Evolutionary conservation across 1,140 invertebrate species (phyloP).

Genomic region (Drosophila navojoa): DNA sequence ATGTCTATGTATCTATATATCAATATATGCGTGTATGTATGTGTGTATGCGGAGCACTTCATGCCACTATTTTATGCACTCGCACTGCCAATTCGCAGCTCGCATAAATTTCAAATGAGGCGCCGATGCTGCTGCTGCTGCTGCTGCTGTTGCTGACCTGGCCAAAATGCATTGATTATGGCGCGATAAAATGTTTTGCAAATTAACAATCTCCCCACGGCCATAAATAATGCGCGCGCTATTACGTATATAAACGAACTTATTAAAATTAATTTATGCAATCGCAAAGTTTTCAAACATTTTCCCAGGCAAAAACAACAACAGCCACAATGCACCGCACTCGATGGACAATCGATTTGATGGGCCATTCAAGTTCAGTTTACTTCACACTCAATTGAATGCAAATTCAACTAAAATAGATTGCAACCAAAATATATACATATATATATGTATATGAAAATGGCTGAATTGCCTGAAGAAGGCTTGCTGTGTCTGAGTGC

Average conservation of each 20-base stretch:
- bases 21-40: too few relatives aligned
- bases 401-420: too few relatives aligned
- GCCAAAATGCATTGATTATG: constrained; percentile 53
- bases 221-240: constrained; percentile 49
- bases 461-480: too few relatives aligned
- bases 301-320: background rate
- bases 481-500: too few relatives aligned
- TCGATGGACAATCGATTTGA: background rate
- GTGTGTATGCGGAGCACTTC: background rate
- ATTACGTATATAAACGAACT: constrained; percentile 30
- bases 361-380: background rate
- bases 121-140: too few relatives aligned
- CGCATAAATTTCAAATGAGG: constrained; percentile 60
- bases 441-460: too few relatives aligned
- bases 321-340: background rate
- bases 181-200: constrained; percentile 60
- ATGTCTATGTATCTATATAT: background rate
- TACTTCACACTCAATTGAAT: background rate
- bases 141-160: background rate
- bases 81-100: constrained; percentile 10
- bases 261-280: constrained; percentile 50
- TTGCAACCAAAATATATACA: too few relatives aligned
- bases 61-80: constrained; percentile 53
- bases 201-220: constrained; percentile 55
- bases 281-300: constrained; percentile 12